Evolutionary conservation across 2,797 vertebrate genomes (phyloP), one percentile per base, ranked within the genome.

Genomic region (Molossus molossus): DNA sequence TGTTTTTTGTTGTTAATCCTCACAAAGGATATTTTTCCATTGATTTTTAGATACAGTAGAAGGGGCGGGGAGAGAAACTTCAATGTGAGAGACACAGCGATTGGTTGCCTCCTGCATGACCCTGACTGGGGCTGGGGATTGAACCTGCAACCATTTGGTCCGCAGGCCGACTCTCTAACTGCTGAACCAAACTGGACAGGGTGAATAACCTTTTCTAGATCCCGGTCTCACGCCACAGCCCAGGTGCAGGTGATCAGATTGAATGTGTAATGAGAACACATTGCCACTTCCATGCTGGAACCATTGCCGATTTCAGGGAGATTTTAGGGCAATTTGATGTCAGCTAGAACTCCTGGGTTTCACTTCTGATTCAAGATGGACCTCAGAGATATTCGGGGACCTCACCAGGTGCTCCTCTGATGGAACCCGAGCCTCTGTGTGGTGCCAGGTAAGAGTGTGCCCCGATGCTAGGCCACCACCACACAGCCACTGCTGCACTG

Each of bases 141-240:
- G 40, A 45, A 45, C 40, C 40, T 45, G 40, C 40, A 45, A 45
- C 40, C 40, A 6, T 45, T 45, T 45, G 40, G 40, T 45, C 40
- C 40, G 3, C 40, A 45, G 40, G 40, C 40, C 40, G 40, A 45
- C 40, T 5, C 40, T 0, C 40, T 45, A 45, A 45, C 40, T 45
- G 40, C 40, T 45, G 40, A 45, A 45, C 40, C 40, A 45, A 45
- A 45, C 40, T 6, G 40, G 40, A 45, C 40, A 45, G 40, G 40
- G 45, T 76, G 65, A 84, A 76, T 37, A 50, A 50, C 18, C 21
- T 75, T 92, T 95, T 85, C 69, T 48, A 88, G 77, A 85, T 37
- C 23, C n/a, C 53, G 10, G 12, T 84, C 40, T 94, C 9, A 15
- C 6, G 4, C 15, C 45, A 73, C 45, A 40, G 37, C 25, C 8